Conservation (phyloP, 2,113 vertebrate species). For the Condylura cristata region DNA sequence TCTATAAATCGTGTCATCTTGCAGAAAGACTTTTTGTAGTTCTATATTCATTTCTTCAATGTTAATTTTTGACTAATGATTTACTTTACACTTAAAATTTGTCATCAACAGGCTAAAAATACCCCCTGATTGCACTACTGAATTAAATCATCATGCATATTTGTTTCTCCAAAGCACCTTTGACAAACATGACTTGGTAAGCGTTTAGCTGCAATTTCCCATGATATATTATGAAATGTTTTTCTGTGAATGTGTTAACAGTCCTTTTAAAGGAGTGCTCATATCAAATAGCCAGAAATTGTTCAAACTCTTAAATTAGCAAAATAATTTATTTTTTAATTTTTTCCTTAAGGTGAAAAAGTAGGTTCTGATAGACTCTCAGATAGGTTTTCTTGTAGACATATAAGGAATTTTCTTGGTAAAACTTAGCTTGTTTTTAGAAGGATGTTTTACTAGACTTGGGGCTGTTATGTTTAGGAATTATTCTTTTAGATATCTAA, state of each 20-base stretch:
- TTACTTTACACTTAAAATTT: slow-evolving; percentile 74
- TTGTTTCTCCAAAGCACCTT: slow-evolving; percentile 98
- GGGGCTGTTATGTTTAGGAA: neutral
- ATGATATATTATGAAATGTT: neutral
- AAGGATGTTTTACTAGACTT: neutral
- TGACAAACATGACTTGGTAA: slow-evolving; percentile 99
- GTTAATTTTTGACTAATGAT: slow-evolving; percentile 70
- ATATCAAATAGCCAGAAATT: neutral
- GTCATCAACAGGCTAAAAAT: slow-evolving; percentile 92
- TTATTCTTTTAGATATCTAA: slow-evolving; percentile 12
- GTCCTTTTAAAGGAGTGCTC: neutral
- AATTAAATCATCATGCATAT: slow-evolving; percentile 98
- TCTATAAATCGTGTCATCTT: slow-evolving; percentile 19
- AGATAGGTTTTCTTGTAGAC: neutral
- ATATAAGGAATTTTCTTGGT: slow-evolving; percentile 37
- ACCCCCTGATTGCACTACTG: slow-evolving; percentile 96
- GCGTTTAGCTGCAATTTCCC: slow-evolving; percentile 68
- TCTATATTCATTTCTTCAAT: slow-evolving; percentile 62
- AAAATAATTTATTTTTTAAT: slow-evolving; percentile 24
- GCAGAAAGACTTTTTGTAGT: neutral
- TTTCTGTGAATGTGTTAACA: neutral
- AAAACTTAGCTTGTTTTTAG: slow-evolving; percentile 41
- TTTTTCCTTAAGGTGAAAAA: slow-evolving; percentile 48
- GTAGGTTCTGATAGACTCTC: slow-evolving; percentile 11
- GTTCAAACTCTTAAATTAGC: neutral